Evolutionary conservation across 2,797 vertebrate genomes (phyloP).

Genomic region (Coendou prehensilis): DNA sequence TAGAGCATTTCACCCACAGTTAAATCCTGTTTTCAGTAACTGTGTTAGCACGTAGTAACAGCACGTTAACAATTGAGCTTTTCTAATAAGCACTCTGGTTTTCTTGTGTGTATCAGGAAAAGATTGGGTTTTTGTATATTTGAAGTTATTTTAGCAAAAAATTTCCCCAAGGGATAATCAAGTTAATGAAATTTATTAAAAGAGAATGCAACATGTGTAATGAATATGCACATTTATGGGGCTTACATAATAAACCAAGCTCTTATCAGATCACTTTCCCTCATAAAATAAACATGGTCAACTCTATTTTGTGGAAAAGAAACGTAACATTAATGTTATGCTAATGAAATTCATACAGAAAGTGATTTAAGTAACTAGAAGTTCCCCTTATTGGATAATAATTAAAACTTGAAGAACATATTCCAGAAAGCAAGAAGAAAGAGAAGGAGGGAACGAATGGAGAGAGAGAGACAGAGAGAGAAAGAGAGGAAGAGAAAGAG

Average conservation of each 20-base stretch:
- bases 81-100: neutral
- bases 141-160: neutral
- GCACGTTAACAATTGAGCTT: neutral
- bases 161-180: neutral
- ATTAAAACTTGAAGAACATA: neutral
- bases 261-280: neutral
- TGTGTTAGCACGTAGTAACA: too few species aligned
- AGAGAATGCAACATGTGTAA: neutral
- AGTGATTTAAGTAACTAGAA: neutral
- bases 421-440: neutral
- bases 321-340: neutral
- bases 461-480: too few species aligned
- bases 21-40: neutral
- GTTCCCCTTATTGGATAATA: constrained; percentile 12
- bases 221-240: neutral
- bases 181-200: constrained; percentile 23
- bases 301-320: neutral
- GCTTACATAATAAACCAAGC: neutral
- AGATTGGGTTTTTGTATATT: neutral
- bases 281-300: neutral
- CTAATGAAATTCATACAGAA: constrained; percentile 37
- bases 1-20: neutral
- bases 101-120: neutral
- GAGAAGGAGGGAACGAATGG: neutral
- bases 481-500: neutral